Percentiles rank a stretch among this genome's conserved stretches.
Evolutionary conservation across 2,113 vertebrate genomes (phyloP).

Genomic region (Ovis canadensis): DNA sequence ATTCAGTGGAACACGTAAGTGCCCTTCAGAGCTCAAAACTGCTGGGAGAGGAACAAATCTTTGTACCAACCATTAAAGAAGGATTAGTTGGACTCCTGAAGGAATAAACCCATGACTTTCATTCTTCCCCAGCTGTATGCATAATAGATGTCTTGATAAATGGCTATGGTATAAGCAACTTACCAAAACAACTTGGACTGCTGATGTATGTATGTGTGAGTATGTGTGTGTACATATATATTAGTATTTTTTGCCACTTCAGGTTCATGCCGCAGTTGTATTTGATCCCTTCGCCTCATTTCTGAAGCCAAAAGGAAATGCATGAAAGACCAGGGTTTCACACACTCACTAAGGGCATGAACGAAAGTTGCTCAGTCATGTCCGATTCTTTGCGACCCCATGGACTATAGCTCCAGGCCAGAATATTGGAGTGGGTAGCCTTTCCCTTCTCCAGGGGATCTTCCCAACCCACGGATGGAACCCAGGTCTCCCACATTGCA

Average conservation of each 20-base stretch:
- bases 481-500: not conserved
- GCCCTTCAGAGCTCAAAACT: not conserved
- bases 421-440: not conserved
- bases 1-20: conserved; percentile 40
- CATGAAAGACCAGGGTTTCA: fast-evolving
- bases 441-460: not conserved
- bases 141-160: conserved; percentile 51
- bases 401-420: not conserved
- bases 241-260: not conserved
- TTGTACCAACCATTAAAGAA: conserved; percentile 59
- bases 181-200: not conserved
- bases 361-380: not conserved
- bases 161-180: not conserved
- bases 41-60: conserved; percentile 14
- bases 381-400: not conserved
- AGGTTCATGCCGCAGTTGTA: not conserved
- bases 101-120: conserved; percentile 41
- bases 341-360: not conserved
- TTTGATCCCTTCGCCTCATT: not conserved
- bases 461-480: not conserved
- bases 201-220: not conserved
- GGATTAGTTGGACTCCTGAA: conserved; percentile 61
- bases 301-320: not conserved
- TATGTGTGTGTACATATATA: not conserved
- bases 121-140: conserved; percentile 14